Base-by-base conservation (phyloP, 1,140 invertebrate species). In the Forficula auricularia region DNA sequence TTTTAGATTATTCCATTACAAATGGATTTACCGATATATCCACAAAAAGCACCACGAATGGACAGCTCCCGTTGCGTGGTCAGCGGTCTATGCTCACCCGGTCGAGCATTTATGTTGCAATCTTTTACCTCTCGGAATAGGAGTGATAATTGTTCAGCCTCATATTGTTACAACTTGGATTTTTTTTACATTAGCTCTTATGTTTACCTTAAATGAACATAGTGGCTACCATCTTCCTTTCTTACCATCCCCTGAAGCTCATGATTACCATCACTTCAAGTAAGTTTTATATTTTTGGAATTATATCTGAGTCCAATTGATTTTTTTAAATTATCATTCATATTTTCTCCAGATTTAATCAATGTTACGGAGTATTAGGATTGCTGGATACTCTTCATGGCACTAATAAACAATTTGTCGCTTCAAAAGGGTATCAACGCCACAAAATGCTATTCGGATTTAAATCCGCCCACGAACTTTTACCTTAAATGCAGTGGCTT, bases 151-250 rank as follows among this genome's bases (percentile, higher is more conserved):
- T 68, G 1, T 15, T 71, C 0, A 54, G 67, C 49, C 54, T 22
- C 46, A 69, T 12, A 54, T 61, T 1, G 49, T 60, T 13, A 53
- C 67, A 9, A 66, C 66, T 48, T 62, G 64, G 42, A 63, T 66
- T 46, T 65, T 63, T 14, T 36, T 68, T 40, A 51, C 51, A 2
- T 41, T 70, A 14, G 67, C 63, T 3, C 51, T 65, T 19, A 43
- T 66, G 14, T 62, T 62, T 7, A 73, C 70, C 3, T 61, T 70
- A 1, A 64, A 68, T 40, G 54, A 65, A 20, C 71, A 73, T 50
- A 65, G 63, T 44, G 71, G 71, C 2, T 73, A 72, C 48, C 71
- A 73, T 52, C 61, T 73, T 19, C 71, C 71, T 3, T 60, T 72
- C 38, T 54, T 71, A 19, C 62, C 67, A 1, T 71, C 68, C 9